phyloP scores from a whole-genome alignment of 2,113 vertebrate species.

The Myocastor coypus region DNA sequence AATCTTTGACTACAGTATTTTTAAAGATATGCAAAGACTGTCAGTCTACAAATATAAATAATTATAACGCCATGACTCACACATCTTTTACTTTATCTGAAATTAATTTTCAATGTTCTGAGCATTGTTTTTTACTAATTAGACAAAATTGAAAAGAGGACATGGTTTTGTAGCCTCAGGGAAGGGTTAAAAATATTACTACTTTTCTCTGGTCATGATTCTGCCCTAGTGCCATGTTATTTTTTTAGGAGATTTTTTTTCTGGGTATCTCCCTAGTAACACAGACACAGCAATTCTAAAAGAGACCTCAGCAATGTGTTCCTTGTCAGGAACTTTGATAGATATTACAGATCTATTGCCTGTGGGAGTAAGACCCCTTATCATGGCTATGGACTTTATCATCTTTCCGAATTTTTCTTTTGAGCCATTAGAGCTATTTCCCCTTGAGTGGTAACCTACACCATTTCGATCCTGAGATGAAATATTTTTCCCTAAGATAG shows the following conservation, averaged over 20 bases:
- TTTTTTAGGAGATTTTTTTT: slow-evolving; percentile 4
- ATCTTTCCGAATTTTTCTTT: slow-evolving; percentile 16
- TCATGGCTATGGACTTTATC: slow-evolving; percentile 10
- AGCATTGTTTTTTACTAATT: background rate
- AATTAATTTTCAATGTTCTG: background rate
- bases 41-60: background rate
- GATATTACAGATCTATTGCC: slow-evolving; percentile 1
- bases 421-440: slow-evolving; percentile 40
- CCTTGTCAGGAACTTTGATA: background rate
- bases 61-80: background rate
- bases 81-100: background rate
- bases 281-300: background rate
- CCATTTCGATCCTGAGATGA: background rate
- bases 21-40: background rate
- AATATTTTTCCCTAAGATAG: background rate
- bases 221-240: background rate
- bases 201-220: background rate
- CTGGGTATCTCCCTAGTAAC: slow-evolving; percentile 58
- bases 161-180: background rate
- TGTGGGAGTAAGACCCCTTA: background rate
- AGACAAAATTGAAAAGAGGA: slow-evolving; percentile 13
- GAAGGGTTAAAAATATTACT: background rate
- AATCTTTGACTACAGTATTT: background rate
- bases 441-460: slow-evolving; percentile 29
- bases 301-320: background rate